Evolutionary conservation across 53 echinoderm and acorn worm genomes (phyloP).

Genomic region (Crossaster papposus): DNA sequence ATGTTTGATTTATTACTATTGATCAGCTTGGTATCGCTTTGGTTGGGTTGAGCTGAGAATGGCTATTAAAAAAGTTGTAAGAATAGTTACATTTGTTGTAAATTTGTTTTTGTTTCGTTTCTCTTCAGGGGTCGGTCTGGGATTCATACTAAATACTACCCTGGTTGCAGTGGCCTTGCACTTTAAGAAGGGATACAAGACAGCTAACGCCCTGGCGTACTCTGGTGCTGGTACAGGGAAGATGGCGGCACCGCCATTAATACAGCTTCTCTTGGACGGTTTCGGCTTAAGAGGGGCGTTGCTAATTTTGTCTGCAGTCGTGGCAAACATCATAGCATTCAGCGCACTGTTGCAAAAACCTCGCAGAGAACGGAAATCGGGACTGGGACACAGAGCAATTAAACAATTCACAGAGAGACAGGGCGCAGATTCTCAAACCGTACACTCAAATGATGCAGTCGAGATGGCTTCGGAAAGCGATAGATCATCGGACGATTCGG

Average conservation of each 20-base stretch:
- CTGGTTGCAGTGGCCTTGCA: conserved; percentile 50
- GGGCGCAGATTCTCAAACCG: background rate
- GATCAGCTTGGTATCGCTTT: no score
- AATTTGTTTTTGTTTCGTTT: background rate
- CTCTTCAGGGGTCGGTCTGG: conserved; percentile 55
- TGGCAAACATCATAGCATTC: conserved; percentile 12
- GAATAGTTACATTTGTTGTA: no score
- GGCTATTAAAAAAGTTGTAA: no score
- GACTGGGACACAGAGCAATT: background rate
- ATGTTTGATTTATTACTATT: no score
- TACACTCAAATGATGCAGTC: background rate
- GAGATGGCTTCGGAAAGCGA: background rate
- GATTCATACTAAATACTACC: conserved; percentile 49
- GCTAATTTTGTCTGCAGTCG: conserved; percentile 46
- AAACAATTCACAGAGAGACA: background rate
- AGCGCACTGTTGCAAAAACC: background rate
- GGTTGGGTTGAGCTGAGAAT: no score
- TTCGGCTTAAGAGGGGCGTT: conserved; percentile 66
- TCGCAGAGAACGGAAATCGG: background rate
- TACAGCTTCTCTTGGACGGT: conserved; percentile 34
- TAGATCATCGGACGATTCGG: background rate
- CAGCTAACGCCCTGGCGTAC: conserved; percentile 64
- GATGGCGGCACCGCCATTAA: conserved; percentile 55
- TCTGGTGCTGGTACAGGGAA: conserved; percentile 71
- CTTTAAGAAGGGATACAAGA: conserved; percentile 58